Base-by-base conservation (phyloP, 2,113 vertebrate genomes). In the Stigmatopora argus region DNA sequence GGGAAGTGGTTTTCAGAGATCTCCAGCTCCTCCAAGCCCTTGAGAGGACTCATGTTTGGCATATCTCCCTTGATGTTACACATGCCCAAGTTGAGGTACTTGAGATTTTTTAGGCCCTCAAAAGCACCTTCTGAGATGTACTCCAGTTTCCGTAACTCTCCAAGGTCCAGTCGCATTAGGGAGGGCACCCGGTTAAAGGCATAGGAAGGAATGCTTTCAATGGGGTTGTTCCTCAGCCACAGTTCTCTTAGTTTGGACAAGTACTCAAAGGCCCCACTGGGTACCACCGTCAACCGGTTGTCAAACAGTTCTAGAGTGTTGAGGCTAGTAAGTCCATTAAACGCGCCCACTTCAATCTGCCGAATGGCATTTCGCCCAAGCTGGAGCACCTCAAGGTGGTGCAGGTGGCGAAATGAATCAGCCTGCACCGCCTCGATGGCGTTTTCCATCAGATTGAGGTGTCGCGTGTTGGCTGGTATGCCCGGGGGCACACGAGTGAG, bases 371-470 rank as follows among this genome's bases (percentile, higher is more conserved):
- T 99, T 82, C 97, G 84, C 67, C 96, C 97, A 82, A 99, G 73
- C 91, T 99, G 97, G 79, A 99, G 91, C 81, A 98, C 94, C 91
- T 99, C 97, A 88, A 99, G 90, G 91, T 97, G 96, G 77, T 94
- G 95, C 69, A 99, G 93, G 89, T 98, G 94, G 7, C 96, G 92
- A 80, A 99, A 99, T 2, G 96, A 96, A 87, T 99, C 97, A 0
- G 95, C 96, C 90, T 98, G 95, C 86, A 99, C 94, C 89, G 93
- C 74, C 90, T 94, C 93, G 66, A 99, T 98, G 84, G 93, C 92
- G 90, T 99, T 99, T 89, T 98, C 97, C 96, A 98, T 98, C 70
- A 99, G 93, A 92, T 99, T 99, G 91, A 99, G 96, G 81, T 96
- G 92, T 47, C 96, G 92, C 70, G 97, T 97, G 89, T 94, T 96